A percentile compares a stretch with the other conserved stretches of the same genome.
Conservation (phyloP, 2,888 invertebrate species). For the Aporophyla lueneburgensis region DNA sequence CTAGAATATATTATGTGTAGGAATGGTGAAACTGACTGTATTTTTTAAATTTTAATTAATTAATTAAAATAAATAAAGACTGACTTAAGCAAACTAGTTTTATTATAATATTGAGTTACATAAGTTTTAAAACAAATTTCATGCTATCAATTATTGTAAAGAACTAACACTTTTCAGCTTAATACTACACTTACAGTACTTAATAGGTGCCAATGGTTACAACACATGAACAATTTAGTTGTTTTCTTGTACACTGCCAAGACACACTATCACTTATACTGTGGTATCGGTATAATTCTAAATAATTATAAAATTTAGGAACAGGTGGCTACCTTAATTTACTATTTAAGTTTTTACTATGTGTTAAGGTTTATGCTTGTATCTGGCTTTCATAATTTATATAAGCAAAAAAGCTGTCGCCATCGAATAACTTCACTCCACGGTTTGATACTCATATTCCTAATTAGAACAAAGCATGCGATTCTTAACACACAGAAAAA, state of each 20-base stretch:
- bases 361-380: no score
- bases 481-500: neutral
- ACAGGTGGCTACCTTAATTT: neutral
- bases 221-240: neutral
- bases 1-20: neutral
- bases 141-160: conserved; percentile 4
- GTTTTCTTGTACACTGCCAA: no score
- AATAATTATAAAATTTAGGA: neutral
- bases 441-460: neutral
- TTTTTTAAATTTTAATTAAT: neutral
- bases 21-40: neutral
- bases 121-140: conserved; percentile 5
- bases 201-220: neutral
- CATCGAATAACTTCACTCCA: neutral
- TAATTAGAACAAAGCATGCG: neutral
- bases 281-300: no score
- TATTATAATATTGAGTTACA: conserved; percentile 14
- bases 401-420: neutral
- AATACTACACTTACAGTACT: neutral
- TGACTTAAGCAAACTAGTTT: conserved; percentile 8
- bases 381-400: neutral
- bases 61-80: conserved; percentile 7
- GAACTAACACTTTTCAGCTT: neutral
- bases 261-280: no score
- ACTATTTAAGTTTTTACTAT: neutral